phyloP scores from a whole-genome alignment of 2,888 invertebrate species.

The Diarsia dahlii region DNA sequence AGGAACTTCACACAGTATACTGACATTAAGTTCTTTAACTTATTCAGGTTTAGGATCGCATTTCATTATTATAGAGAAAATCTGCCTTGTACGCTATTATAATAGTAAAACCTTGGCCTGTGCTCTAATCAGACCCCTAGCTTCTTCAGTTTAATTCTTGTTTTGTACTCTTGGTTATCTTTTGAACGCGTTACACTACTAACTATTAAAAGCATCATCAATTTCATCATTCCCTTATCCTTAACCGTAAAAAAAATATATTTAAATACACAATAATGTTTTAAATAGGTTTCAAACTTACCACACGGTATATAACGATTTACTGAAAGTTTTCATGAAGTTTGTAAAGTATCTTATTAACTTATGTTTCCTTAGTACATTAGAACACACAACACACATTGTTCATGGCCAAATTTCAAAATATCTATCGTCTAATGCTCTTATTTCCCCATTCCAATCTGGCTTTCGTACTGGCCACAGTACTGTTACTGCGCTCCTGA shows the following conservation, averaged over 20 bases:
- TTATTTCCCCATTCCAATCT: too few species aligned
- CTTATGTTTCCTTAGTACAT: conserved; percentile 73
- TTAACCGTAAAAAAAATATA: too few species aligned
- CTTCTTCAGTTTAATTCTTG: background rate
- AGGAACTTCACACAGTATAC: background rate
- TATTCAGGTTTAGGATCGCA: background rate
- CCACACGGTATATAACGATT: background rate
- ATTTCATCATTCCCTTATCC: background rate
- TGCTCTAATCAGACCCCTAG: background rate
- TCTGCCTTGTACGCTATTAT: too few species aligned
- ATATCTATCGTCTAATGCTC: too few species aligned
- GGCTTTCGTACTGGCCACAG: too few species aligned
- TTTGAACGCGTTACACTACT: background rate
- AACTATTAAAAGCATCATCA: background rate
- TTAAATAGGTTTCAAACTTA: too few species aligned
- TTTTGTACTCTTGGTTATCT: background rate
- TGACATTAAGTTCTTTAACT: background rate
- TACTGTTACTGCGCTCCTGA: too few species aligned
- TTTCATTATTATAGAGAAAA: background rate
- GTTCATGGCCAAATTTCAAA: too few species aligned
- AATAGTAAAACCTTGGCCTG: background rate
- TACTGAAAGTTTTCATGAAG: background rate
- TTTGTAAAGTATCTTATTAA: conserved; percentile 48
- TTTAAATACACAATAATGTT: too few species aligned
- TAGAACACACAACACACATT: too few species aligned